phyloP scores from a whole-genome alignment of 2,888 invertebrate species.

The Ichneumon xanthorius region DNA sequence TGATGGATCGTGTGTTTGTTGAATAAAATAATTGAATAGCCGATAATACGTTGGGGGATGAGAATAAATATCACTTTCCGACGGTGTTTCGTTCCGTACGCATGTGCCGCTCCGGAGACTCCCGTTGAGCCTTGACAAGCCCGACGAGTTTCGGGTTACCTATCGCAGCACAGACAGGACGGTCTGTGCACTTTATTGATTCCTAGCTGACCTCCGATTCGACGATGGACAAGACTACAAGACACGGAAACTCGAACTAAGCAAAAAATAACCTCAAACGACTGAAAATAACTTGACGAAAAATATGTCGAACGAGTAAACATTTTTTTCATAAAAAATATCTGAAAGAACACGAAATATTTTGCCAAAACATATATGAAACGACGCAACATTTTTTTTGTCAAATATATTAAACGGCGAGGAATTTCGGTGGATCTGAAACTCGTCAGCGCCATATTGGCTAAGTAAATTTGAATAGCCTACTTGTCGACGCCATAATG shows the following conservation, averaged over 20 bases:
- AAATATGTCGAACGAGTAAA: not conserved
- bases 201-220: constrained; percentile 76
- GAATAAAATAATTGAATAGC: constrained; percentile 32
- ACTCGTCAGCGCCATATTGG: too few species aligned
- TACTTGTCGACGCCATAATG: too few species aligned
- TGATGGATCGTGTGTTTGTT: constrained; percentile 11
- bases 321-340: not conserved
- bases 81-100: not conserved
- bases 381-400: too few species aligned
- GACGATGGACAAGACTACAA: constrained; percentile 43
- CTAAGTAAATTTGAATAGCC: too few species aligned
- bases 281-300: not conserved
- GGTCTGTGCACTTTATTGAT: constrained; percentile 77
- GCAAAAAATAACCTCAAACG: not conserved
- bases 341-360: too few species aligned
- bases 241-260: constrained; percentile 16
- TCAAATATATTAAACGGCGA: too few species aligned
- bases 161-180: constrained; percentile 45
- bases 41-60: not conserved
- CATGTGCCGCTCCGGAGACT: not conserved
- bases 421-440: too few species aligned
- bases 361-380: too few species aligned
- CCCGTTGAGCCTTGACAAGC: constrained; percentile 35
- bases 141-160: constrained; percentile 42
- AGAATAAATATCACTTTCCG: constrained; percentile 39